These are phyloP conservation scores for Poecilobothrus nobilitatus DNA, from an alignment of 2,888 invertebrate genomes.

Conservation along the genomic window DNA sequence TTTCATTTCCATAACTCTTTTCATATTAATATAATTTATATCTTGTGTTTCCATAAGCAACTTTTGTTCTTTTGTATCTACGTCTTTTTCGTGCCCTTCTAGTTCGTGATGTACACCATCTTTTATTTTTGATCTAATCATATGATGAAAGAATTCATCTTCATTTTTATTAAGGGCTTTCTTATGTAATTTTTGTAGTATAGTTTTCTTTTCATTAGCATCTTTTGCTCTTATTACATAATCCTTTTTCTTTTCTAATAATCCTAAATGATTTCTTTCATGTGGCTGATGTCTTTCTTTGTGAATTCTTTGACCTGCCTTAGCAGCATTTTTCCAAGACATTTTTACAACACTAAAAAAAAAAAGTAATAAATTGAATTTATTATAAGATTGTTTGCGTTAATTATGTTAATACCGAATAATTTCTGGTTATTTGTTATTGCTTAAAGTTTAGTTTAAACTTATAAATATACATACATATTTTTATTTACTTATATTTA, in stretches of 20 bases:
- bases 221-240: constrained; percentile 70
- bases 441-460: too few species aligned
- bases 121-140: constrained; percentile 76
- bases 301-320: constrained; percentile 75
- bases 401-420: too few species aligned
- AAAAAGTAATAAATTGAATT: background rate
- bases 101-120: constrained; percentile 59
- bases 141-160: constrained; percentile 97
- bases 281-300: constrained; percentile 79
- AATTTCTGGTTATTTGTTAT: too few species aligned
- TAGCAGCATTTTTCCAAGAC: constrained; percentile 81
- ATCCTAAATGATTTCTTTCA: constrained; percentile 64
- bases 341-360: background rate
- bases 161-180: constrained; percentile 88
- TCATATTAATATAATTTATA: constrained; percentile 78
- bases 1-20: constrained; percentile 72
- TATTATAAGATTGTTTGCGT: too few species aligned
- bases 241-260: constrained; percentile 84
- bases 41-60: constrained; percentile 88
- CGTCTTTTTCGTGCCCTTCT: constrained; percentile 58
- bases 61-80: constrained; percentile 74
- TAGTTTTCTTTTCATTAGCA: constrained; percentile 72
- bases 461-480: too few species aligned
- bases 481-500: too few species aligned
- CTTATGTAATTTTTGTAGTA: constrained; percentile 70